Conservation (phyloP, 2,888 invertebrate species). For the Agriopis marginaria region DNA sequence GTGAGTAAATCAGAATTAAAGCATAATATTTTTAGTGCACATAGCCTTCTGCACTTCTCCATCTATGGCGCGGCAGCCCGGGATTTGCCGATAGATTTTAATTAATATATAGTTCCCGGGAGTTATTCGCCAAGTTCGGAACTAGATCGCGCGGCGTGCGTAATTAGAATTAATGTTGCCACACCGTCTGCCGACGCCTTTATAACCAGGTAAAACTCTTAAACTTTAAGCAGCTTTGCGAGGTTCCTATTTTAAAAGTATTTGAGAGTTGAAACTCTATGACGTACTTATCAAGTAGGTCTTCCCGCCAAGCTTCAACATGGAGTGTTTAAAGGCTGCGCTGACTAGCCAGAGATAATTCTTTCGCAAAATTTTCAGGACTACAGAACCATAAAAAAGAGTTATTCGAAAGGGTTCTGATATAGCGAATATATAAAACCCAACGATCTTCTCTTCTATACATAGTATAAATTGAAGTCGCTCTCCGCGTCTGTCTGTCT, state of each 20-base stretch:
- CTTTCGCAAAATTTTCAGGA: too few relatives aligned
- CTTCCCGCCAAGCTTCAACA: too few relatives aligned
- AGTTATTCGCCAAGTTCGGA: slow-evolving; percentile 59
- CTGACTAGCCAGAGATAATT: too few relatives aligned
- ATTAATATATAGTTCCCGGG: slow-evolving; percentile 68
- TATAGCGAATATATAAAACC: too few relatives aligned
- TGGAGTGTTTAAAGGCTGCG: too few relatives aligned
- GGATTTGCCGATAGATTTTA: slow-evolving; percentile 61
- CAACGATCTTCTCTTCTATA: too few relatives aligned
- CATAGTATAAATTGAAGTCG: too few relatives aligned
- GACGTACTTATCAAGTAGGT: neutral
- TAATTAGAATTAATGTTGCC: slow-evolving; percentile 65
- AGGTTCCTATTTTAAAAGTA: neutral
- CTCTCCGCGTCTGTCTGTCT: too few relatives aligned
- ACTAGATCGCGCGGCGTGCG: slow-evolving; percentile 54
- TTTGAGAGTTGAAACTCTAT: neutral
- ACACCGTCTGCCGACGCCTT: slow-evolving; percentile 43
- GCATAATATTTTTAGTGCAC: too few relatives aligned
- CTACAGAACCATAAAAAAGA: too few relatives aligned
- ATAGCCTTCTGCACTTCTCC: slow-evolving; percentile 11
- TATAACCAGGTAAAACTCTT: slow-evolving; percentile 32
- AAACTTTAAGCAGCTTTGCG: neutral
- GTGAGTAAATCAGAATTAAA: too few relatives aligned
- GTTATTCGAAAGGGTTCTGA: too few relatives aligned
- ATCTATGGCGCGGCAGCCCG: slow-evolving; percentile 25